Base-by-base conservation (phyloP, 2,888 invertebrate genomes). In the Herminia tarsipennalis region DNA sequence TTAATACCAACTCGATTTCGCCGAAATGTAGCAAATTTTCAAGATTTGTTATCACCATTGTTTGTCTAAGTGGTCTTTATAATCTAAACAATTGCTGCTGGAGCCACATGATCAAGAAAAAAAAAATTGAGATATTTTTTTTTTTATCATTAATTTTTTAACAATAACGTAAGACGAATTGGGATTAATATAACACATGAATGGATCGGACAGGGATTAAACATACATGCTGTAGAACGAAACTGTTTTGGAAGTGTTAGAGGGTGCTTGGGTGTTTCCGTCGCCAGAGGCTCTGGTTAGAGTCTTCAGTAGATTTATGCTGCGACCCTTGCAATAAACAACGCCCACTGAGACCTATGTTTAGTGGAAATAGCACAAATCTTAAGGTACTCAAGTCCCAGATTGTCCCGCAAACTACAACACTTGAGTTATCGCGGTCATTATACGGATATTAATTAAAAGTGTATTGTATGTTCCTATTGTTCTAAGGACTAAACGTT, bases 281-380 rank as follows among this genome's bases (percentile, higher is more conserved):
- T 72, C 71, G 69, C 68, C 73, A 71, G 70, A 69, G 48, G 66
- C 65, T 69, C 63, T 59, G 48, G 65, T 71, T 73, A 77, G 74
- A 79, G 78, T 66, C 67, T 56, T 43, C 44, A 32, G 25, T 56
- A 81, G 86, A 88, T 88, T 88, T 88, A 88, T 86, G 78, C 52
- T 48, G 67, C 70, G 78, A 76, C 83, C 86, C 81, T 61, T 48
- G 67, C 73, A 64, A 82, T 86, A 85, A 86, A 83, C 83, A 78
- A 84, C 81, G 81, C 82, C 81, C 79, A 66, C 56, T 50, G 62
- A 66, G 56, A 44, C 53, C 56, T 59, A 55, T 56, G 61, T 67
- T 66, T 56, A 52, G 65, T 30, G 42, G 29, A 35, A 45, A 49
- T 47, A 49, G 41, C 44, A 50, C 59, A 56, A 56, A 65, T 67